Conservation (phyloP, 2,888 invertebrate species). For the Listrodromus nycthemerus region DNA sequence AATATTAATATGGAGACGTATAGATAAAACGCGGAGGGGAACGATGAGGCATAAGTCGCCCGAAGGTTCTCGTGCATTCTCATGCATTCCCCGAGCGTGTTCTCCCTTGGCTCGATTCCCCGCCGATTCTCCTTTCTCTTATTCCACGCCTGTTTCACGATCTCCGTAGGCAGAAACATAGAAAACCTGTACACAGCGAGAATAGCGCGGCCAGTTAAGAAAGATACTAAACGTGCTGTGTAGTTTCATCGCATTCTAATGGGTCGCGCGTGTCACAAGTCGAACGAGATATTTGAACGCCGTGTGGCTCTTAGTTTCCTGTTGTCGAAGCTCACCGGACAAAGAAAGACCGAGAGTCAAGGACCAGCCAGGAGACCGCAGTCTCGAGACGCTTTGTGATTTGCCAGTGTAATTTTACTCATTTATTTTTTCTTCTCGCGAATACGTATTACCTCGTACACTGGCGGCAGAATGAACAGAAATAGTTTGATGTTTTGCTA, state of each 20-base stretch:
- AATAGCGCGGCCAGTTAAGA: slow-evolving; percentile 6
- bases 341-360: slow-evolving; percentile 1
- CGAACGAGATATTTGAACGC: slow-evolving; percentile 10
- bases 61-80: slow-evolving; percentile 64
- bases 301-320: slow-evolving; percentile 10
- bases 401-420: no score
- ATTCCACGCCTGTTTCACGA: slow-evolving; percentile 10
- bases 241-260: slow-evolving; percentile 47
- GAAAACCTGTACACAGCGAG: background rate
- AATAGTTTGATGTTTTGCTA: background rate
- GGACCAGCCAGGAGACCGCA: background rate
- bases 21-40: slow-evolving; percentile 26
- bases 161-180: slow-evolving; percentile 16
- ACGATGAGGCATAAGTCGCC: slow-evolving; percentile 36
- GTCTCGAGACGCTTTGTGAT: background rate
- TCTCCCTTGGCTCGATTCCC: slow-evolving; percentile 53
- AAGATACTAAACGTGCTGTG: slow-evolving; percentile 37
- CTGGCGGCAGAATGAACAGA: background rate
- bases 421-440: background rate
- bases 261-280: slow-evolving; percentile 19
- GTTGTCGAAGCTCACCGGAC: background rate
- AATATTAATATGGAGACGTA: slow-evolving; percentile 2
- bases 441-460: background rate
- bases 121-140: slow-evolving; percentile 56
- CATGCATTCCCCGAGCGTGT: slow-evolving; percentile 62